phyloP scores from a whole-genome alignment of 1,140 invertebrate species.

The Diuraphis noxia region DNA sequence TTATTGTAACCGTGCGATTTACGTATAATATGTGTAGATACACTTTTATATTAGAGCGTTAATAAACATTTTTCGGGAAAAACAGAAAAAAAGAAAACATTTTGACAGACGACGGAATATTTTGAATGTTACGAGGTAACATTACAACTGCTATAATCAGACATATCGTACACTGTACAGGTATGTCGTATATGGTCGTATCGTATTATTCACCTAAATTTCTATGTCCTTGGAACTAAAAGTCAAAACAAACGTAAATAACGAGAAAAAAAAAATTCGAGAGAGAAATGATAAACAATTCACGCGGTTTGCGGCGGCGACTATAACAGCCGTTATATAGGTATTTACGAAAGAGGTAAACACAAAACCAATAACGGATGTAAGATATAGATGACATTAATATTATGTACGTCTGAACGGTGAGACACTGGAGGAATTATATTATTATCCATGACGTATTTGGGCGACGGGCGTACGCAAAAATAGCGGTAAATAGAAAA shows the following conservation, averaged over 20 bases:
- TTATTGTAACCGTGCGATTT: background rate
- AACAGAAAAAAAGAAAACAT: background rate
- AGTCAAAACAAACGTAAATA: slow-evolving; percentile 16
- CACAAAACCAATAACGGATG: background rate
- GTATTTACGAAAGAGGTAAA: background rate
- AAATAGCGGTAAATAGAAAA: slow-evolving; percentile 39
- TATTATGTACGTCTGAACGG: background rate
- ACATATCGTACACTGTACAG: no score
- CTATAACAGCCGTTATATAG: no score
- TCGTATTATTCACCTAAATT: background rate
- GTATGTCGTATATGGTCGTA: no score
- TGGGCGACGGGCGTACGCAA: background rate
- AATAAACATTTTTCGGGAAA: background rate
- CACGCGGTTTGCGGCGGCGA: background rate
- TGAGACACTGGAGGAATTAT: background rate
- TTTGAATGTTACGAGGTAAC: background rate
- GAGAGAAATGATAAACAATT: background rate
- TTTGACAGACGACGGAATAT: background rate
- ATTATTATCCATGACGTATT: background rate
- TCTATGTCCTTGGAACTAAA: background rate
- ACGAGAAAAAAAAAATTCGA: background rate
- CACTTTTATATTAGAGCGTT: no score
- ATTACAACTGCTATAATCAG: background rate
- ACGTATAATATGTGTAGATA: background rate
- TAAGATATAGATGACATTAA: background rate